These are phyloP conservation scores for Thunnus maccoyii DNA, from an alignment of 2,113 vertebrate species.

Conservation along the genomic window DNA sequence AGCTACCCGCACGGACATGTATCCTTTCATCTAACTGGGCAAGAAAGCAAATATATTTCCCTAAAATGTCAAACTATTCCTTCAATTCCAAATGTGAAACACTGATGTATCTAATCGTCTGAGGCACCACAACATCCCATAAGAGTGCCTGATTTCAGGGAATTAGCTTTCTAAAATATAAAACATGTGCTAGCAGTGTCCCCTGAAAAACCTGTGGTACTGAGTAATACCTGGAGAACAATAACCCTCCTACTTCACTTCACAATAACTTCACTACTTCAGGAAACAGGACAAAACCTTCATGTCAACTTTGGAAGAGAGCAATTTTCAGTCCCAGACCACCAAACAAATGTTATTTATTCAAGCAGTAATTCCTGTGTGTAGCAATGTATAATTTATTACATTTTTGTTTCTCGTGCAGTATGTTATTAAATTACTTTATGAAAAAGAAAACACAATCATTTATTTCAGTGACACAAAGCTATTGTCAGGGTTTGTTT, in stretches of 20 bases:
- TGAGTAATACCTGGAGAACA: conserved; percentile 45
- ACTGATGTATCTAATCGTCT: conserved; percentile 18
- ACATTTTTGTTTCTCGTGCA: neutral
- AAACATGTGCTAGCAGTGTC: conserved; percentile 45
- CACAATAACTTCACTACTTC: conserved; percentile 1
- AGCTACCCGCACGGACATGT: neutral
- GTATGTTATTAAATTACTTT: conserved; percentile 2
- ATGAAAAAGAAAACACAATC: too few species aligned
- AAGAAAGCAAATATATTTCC: conserved; percentile 6
- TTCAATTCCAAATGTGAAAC: conserved; percentile 25
- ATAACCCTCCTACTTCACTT: conserved; percentile 14
- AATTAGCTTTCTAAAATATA: conserved; percentile 50
- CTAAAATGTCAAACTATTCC: neutral
- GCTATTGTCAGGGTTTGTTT: neutral
- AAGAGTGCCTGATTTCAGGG: conserved; percentile 43
- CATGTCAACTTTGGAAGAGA: conserved; percentile 1
- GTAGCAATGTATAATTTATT: conserved; percentile 23
- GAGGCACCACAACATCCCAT: conserved; percentile 37
- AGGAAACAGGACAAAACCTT: conserved; percentile 15
- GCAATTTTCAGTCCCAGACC: conserved; percentile 32
- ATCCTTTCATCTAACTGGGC: conserved; percentile 10
- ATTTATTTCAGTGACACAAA: neutral
- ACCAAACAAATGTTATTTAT: conserved; percentile 12
- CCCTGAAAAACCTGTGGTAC: conserved; percentile 24
- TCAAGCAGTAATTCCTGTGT: neutral